These are phyloP conservation scores for Epistrophe eligans DNA, from an alignment of 2,888 invertebrate genomes.

Conservation along the genomic window DNA sequence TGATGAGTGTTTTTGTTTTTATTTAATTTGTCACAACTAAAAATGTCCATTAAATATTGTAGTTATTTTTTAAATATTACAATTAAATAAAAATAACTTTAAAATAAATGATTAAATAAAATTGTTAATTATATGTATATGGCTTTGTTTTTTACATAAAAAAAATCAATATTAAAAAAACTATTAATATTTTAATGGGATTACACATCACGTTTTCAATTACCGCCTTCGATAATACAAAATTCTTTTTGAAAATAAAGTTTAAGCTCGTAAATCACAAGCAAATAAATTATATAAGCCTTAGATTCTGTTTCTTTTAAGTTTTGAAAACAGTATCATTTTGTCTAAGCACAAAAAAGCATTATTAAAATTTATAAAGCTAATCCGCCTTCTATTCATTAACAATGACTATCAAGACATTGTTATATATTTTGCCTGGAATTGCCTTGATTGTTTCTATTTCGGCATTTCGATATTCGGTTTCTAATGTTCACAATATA, in stretches of 20 bases:
- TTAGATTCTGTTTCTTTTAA: neutral
- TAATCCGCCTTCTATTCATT: too few relatives aligned
- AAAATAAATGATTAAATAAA: neutral
- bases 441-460: neutral
- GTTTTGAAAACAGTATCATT: neutral
- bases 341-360: neutral
- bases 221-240: neutral
- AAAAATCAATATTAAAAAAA: too few relatives aligned
- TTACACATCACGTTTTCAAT: constrained; percentile 9
- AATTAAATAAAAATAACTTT: neutral
- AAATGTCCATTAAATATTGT: too few relatives aligned
- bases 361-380: neutral
- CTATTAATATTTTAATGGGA: neutral
- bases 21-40: too few relatives aligned
- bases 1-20: neutral
- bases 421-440: neutral
- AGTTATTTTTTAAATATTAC: neutral
- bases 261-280: neutral
- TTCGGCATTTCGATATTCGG: neutral
- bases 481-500: constrained; percentile 22
- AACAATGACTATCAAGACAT: neutral
- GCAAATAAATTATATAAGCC: neutral
- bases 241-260: neutral
- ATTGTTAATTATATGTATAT: too few relatives aligned
- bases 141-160: too few relatives aligned